phyloP scores from a whole-genome alignment of 2,113 vertebrate species.

The Ornithorhynchus anatinus region DNA sequence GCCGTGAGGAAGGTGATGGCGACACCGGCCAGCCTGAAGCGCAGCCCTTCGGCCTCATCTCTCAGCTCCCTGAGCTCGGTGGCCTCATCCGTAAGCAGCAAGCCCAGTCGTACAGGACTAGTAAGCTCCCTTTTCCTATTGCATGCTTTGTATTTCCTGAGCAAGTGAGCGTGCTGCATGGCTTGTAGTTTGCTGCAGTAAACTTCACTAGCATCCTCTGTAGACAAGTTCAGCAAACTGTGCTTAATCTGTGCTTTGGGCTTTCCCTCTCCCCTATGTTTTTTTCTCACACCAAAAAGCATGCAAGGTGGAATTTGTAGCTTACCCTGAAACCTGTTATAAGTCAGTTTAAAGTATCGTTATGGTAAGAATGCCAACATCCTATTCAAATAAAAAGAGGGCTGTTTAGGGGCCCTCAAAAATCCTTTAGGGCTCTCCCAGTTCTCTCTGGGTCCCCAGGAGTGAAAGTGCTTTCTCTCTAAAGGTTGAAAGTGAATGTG shows the following conservation, averaged over 20 bases:
- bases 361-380: conserved; percentile 20
- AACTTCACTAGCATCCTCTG: background rate
- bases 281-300: conserved; percentile 23
- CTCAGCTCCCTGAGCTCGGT: conserved; percentile 96
- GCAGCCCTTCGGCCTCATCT: conserved; percentile 94
- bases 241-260: background rate
- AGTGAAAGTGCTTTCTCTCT: background rate
- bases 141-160: conserved; percentile 16
- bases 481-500: background rate
- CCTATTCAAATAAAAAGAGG: conserved; percentile 34
- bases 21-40: conserved; percentile 82
- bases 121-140: conserved; percentile 73
- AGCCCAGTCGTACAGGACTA: conserved; percentile 94
- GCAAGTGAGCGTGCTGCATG: background rate
- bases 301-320: conserved; percentile 41
- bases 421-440: background rate
- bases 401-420: background rate
- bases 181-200: background rate
- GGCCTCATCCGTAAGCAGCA: conserved; percentile 93
- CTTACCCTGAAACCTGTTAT: conserved; percentile 33
- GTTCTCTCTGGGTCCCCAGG: background rate
- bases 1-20: conserved; percentile 82
- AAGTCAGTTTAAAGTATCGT: background rate
- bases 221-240: fast-evolving
- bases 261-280: background rate